These are phyloP conservation scores for Spermophilus dauricus DNA, from an alignment of 2,113 vertebrate genomes.

Conservation along the genomic window DNA sequence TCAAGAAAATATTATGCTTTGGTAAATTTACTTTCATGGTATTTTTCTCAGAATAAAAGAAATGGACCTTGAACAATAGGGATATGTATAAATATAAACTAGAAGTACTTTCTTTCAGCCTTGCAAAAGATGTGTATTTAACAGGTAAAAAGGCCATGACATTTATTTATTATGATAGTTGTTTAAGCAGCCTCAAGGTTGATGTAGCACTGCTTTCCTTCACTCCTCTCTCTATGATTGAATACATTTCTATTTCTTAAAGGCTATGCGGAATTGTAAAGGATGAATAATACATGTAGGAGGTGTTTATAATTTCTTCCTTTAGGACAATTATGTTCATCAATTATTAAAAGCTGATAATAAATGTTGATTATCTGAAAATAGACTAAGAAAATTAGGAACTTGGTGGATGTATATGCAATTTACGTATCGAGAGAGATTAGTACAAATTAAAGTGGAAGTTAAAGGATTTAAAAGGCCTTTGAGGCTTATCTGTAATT, in stretches of 20 bases:
- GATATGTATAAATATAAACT: conserved; percentile 56
- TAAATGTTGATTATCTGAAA: conserved; percentile 59
- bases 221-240: neutral
- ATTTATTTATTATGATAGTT: neutral
- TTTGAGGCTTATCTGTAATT: conserved; percentile 63
- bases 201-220: neutral
- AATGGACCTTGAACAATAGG: neutral
- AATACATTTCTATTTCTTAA: conserved; percentile 47
- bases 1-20: conserved; percentile 21
- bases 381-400: conserved; percentile 45
- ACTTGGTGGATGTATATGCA: conserved; percentile 38
- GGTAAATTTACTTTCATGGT: conserved; percentile 1
- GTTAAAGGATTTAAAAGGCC: conserved; percentile 59
- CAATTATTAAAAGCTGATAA: conserved; percentile 73
- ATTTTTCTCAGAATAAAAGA: conserved; percentile 58
- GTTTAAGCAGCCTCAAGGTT: conserved; percentile 40
- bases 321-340: conserved; percentile 65
- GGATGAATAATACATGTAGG: conserved; percentile 35
- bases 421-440: conserved; percentile 42
- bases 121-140: neutral
- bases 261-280: conserved; percentile 18
- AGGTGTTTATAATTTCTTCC: conserved; percentile 59
- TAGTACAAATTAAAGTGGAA: conserved; percentile 66
- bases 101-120: neutral
- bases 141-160: conserved; percentile 12